Evolutionary conservation across 30 jellyfish, hydroid and myxozoan genomes (phyloP), one percentile per base, ranked within the genome.

Genomic region (Pseudorhiza aurosa): DNA sequence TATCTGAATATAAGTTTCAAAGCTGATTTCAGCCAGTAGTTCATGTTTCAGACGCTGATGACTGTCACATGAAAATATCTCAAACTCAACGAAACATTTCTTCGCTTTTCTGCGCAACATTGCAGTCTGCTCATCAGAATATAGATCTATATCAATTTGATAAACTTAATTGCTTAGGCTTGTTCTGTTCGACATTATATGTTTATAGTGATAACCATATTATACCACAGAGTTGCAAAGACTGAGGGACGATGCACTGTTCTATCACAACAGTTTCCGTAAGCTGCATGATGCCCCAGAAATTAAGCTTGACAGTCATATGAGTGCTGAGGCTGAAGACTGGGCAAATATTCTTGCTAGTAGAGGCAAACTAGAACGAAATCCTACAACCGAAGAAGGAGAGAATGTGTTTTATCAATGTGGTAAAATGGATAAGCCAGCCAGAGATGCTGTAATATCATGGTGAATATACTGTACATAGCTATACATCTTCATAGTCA

Each of bases 321-420:
- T 77, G 90, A 35, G 77, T 10, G 88, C 86, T 10, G 96, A 74
- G 9, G 96, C 97, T 9, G 90, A 92, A 29, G 92, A 49, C 57
- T 84, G 95, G 95, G 95, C 95, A 0, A 72, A 58, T 62, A 72
- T 68, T 1, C 62, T 84, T 14, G 95, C 95, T 42, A 84, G 86
- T 29, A 84, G 85, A 72, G 95, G 95, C 22, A 84, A 59, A 37
- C 77, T 75, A n/a, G 88, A 84, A 28, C 79, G 63, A 17, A 72
- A 65, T 24, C 81, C 88, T 4, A 67, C 57, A 6, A 84, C 88
- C 35, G 78, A 29, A 14, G 95, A 84, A 24, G 95, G 84, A 12
- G 95, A 84, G 63, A 84, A 62, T 58, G 25, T 72, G 1, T 84
- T 71, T 36, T 72, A 68, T 40, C 88, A 58, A 18, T 84, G 95